A percentile compares a stretch with the other conserved stretches of the same genome.
Conservation (phyloP, 2,113 vertebrate species). For the Erpornis zantholeuca region DNA sequence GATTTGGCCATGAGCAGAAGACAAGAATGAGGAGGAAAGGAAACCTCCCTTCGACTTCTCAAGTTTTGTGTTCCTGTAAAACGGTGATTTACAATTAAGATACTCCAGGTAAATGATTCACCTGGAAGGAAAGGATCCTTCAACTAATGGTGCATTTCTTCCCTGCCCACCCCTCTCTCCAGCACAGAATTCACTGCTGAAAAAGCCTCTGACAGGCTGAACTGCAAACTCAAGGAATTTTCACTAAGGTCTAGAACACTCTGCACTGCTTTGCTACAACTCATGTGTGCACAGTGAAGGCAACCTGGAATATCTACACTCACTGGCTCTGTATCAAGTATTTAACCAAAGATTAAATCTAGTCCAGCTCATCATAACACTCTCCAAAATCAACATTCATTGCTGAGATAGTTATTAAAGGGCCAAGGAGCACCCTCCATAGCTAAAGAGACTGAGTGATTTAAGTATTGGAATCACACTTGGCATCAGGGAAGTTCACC, state of each 20-base stretch:
- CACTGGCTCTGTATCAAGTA: neutral
- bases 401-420: neutral
- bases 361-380: neutral
- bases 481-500: neutral
- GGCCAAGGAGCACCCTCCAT: neutral
- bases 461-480: neutral
- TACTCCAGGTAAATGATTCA: neutral
- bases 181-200: neutral
- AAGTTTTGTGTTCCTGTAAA: neutral
- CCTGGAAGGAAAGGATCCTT: neutral
- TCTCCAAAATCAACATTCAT: neutral
- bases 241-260: neutral
- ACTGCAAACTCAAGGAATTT: neutral
- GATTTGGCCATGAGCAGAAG: neutral
- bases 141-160: neutral
- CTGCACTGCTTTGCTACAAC: neutral
- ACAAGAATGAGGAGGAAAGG: neutral
- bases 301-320: neutral
- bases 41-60: neutral
- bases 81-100: neutral
- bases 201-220: neutral
- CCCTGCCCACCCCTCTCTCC: neutral
- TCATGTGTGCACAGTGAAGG: neutral
- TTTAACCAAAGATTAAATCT: neutral
- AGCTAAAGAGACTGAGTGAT: neutral